Base-by-base conservation (phyloP, 64 coral and sea anemone species). In the Orbicella faveolata region DNA sequence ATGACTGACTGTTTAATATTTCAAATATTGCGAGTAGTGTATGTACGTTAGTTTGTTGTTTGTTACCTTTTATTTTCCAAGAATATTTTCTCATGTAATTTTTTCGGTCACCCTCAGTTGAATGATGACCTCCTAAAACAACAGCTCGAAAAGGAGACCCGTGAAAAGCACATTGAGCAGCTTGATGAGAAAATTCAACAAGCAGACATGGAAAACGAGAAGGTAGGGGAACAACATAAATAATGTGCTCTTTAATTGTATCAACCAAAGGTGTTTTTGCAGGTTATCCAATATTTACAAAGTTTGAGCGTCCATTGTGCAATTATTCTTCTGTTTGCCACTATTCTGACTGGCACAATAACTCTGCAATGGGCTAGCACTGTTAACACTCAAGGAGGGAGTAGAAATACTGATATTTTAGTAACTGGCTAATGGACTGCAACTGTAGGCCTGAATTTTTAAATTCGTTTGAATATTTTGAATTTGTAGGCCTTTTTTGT, bases 161-260 rank as follows among this genome's bases (percentile, higher is more conserved):
- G 23, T 5, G 11, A 53, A 25, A 19, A 73, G 20, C 65, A 48
- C 6, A 73, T 85, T 66, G 21, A 72, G 4, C 39, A 85, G 6
- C 65, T 85, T 51, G 41, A n/a, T 41, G 63, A 21, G 20, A 68
- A 72, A 51, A 72, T 85, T 26, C 36, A 73, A 73, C 82, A 85
- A 13, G 63, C 19, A 0, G n/a, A 85, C 30, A 14, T 30, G 36
- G 65, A 85, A 72, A 70, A 51, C 2, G 36, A 85, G 4, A 73
- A 85, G 82, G 82, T 83, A 48, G 3, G 12, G 33, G 23, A 5
- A 30, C 11, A 59, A 3, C 1, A 26, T 55, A 11, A 19, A 21
- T 6, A 19, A 21, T 17, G 64, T 25, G 21, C 23, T 20, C 65
- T 19, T 67, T 17, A 23, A 8, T 68, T 64, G 14, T 64, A 18